Evolutionary conservation across 1,140 invertebrate species (phyloP), one percentile per base, ranked within the genome.

Genomic region (Streblospio benedicti): DNA sequence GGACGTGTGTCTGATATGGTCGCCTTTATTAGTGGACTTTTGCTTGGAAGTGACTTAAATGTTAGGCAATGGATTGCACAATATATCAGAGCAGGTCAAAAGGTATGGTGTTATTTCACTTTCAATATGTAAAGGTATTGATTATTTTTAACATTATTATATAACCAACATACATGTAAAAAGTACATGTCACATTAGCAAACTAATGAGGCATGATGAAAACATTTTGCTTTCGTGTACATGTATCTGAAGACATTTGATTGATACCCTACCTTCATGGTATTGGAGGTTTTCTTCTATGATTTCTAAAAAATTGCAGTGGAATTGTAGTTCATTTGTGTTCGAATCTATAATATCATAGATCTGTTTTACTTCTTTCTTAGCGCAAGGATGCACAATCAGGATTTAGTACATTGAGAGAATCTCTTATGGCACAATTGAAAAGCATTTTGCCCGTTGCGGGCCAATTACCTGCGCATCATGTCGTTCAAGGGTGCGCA

Each of bases 51-150:
- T 71, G 92, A 97, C 78, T 87, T 91, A 69, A 86, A 86, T 64
- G 86, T 91, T 0, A 83, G 91, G 67, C 87, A 85, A 60, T 97
- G 93, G 93, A 93, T 97, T 74, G 88, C 90, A 0, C 83, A 88
- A 67, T 97, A 93, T 71, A 85, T 96, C 33, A 84, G 91, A 65
- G 89, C 87, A 70, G 88, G 90, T 2, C 92, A 96, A 70, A 96
- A 95, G 76, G 83, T 84, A 65, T 61, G 38, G 62, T 31, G 50
- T 12, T 12, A 54, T 32, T 14, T 28, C 27, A n/a, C n/a, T 25
- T 16, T 30, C 51, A 66, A 57, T 50, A 58, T 25, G 63, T 41
- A n/a, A 60, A 25, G n/a, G 38, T 14, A 28, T 55, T 57, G 45
- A n/a, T 25, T 43, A 28, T 23, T 4, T 56, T 14, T 23, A 20